Evolutionary conservation across 2,888 invertebrate species (phyloP).

Genomic region (Apamea monoglypha): DNA sequence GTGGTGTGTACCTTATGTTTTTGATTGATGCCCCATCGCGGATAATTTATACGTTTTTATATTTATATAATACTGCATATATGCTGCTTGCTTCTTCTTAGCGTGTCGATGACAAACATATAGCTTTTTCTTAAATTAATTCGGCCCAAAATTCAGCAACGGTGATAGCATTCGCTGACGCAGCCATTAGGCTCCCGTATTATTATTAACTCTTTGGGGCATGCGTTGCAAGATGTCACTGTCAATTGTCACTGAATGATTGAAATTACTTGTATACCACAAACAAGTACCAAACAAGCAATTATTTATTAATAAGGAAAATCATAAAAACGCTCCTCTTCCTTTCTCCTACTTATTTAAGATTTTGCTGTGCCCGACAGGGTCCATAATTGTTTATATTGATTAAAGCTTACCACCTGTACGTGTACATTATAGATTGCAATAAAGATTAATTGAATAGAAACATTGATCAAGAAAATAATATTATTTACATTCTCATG

Average conservation of each 20-base stretch:
- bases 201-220: too few relatives aligned
- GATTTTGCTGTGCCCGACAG: not conserved
- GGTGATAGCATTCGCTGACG: too few relatives aligned
- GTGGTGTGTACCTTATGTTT: not conserved
- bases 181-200: too few relatives aligned
- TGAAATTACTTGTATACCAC: not conserved
- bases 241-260: not conserved
- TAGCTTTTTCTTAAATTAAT: too few relatives aligned
- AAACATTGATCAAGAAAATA: not conserved
- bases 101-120: too few relatives aligned
- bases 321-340: not conserved
- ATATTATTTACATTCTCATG: slow-evolving; percentile 46
- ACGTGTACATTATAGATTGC: not conserved
- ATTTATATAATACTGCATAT: too few relatives aligned
- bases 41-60: not conserved
- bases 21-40: not conserved
- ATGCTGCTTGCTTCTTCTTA: too few relatives aligned
- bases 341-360: not conserved
- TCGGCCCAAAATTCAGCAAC: too few relatives aligned
- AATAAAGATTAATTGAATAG: not conserved
- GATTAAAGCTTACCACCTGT: not conserved
- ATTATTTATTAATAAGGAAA: not conserved
- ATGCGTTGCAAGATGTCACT: too few relatives aligned
- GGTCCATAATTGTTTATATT: not conserved
- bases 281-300: not conserved